Evolutionary conservation across 2,888 invertebrate species (phyloP), one percentile per base, ranked within the genome.

Genomic region (Itoplectis maculator): DNA sequence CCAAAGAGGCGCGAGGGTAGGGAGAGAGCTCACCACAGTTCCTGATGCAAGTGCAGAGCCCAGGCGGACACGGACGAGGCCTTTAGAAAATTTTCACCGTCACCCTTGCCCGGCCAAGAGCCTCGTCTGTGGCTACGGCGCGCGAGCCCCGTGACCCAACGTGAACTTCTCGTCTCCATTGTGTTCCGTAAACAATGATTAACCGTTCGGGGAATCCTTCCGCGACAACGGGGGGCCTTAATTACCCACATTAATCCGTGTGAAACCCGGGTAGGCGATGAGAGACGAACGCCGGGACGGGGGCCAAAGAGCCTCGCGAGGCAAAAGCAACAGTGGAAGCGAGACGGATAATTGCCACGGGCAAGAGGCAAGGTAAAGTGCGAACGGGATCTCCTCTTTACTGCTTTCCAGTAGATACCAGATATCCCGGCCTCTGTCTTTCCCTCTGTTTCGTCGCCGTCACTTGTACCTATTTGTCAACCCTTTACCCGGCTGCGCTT

Each of bases 181-280:
- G 89, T 89, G 81, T 82, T 87, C 85, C 84, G 85, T 89, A 89
- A 90, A 89, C 90, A 90, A 88, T 88, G 89, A 89, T 89, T 87
- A 88, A 87, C 85, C 85, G 86, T 80, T 86, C 77, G 74, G 79
- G 65, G 66, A 73, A 81, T 88, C 84, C 83, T 84, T 84, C 79
- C 82, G 80, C 76, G 79, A 66, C 81, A 80, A 75, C 83, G 65
- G 5, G 29, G n/a, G 59, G 70, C 85, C 86, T 87, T 88, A 88
- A 90, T 90, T 89, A 86, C 85, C 84, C 79, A 66, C 66, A 85
- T 86, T 82, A 84, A 85, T 85, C 79, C 77, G 49, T 69, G 68
- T 73, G 81, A 76, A 76, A 68, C 51, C 61, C 37, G 47, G 42
- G 56, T 35, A 47, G 65, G 29, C 75, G 51, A 75, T 56, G 75